These are phyloP conservation scores for Diogma glabrata DNA, from an alignment of 2,888 invertebrate genomes.

Conservation along the genomic window DNA sequence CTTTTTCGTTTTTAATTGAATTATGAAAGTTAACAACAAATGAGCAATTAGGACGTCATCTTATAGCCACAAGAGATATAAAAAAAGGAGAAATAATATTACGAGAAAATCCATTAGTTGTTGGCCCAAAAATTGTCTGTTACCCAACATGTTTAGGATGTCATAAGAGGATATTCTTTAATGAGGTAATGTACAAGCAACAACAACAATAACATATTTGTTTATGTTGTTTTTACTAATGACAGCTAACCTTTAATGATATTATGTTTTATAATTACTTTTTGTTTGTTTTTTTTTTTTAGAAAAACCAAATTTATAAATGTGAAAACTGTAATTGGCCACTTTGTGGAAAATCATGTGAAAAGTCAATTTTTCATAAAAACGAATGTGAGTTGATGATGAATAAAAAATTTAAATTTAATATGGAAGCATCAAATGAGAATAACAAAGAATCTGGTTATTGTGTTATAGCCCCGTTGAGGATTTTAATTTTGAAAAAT, in stretches of 20 bases:
- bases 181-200: too few species aligned
- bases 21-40: slow-evolving; percentile 44
- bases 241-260: neutral
- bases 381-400: slow-evolving; percentile 52
- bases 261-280: neutral
- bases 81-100: slow-evolving; percentile 54
- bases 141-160: slow-evolving; percentile 52
- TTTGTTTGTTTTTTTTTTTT: neutral
- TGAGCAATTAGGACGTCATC: slow-evolving; percentile 46
- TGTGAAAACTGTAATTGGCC: slow-evolving; percentile 58
- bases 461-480: slow-evolving; percentile 51
- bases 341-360: slow-evolving; percentile 49
- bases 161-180: slow-evolving; percentile 38
- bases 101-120: slow-evolving; percentile 49
- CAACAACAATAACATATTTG: too few species aligned
- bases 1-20: too few species aligned
- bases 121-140: slow-evolving; percentile 54
- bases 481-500: slow-evolving; percentile 49
- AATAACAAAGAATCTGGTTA: slow-evolving; percentile 48
- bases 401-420: slow-evolving; percentile 44
- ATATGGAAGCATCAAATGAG: slow-evolving; percentile 35
- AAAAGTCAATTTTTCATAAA: slow-evolving; percentile 41
- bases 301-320: slow-evolving; percentile 40
- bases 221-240: neutral
- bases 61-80: slow-evolving; percentile 56